Evolutionary conservation across 1,140 invertebrate genomes (phyloP), one percentile per base, ranked within the genome.

Genomic region (Pteromalus puparum): DNA sequence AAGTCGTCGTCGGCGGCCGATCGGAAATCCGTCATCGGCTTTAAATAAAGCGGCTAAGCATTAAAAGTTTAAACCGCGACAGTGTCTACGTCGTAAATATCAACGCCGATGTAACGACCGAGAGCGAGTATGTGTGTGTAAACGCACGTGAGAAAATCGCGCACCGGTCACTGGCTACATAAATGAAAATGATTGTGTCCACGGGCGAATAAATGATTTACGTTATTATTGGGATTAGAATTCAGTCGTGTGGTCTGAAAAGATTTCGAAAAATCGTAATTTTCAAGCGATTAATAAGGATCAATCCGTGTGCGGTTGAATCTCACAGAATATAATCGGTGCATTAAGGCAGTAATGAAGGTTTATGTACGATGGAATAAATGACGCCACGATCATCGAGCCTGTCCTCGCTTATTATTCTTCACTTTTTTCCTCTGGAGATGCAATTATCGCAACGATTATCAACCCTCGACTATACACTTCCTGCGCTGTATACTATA

Each of bases 11-110:
- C 18, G 48, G 6, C 48, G 53, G 18, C 53, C 53, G 53, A n/a
- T 61, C 53, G 53, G 53, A 61, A 61, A n/a, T 61, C 53, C 53
- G 15, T 61, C 53, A 61, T 34, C 7, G 1, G 15, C 28, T 78
- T 53, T 24, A 2, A 21, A 65, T 24, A 65, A 30, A 65, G 7
- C 24, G 15, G 42, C 13, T 6, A 18, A 28, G 34, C 38, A 38
- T 75, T 46, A 75, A 75, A 75, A 75, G 34, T 75, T 75, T 75
- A 46, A 75, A 75, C 73, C 73, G 21, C 73, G 73, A 61, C 53
- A 61, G 53, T n/a, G 38, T 46, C 18, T 75, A 24, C 73, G 73
- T 46, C 73, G 38, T 75, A 75, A 75, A 75, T 34, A 42, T 75
- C 38, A n/a, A 75, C 18, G 53, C n/a, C 53, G 53, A 61, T 61